Evolutionary conservation across 2,888 invertebrate species (phyloP).

Genomic region (Parasteatoda lunata): DNA sequence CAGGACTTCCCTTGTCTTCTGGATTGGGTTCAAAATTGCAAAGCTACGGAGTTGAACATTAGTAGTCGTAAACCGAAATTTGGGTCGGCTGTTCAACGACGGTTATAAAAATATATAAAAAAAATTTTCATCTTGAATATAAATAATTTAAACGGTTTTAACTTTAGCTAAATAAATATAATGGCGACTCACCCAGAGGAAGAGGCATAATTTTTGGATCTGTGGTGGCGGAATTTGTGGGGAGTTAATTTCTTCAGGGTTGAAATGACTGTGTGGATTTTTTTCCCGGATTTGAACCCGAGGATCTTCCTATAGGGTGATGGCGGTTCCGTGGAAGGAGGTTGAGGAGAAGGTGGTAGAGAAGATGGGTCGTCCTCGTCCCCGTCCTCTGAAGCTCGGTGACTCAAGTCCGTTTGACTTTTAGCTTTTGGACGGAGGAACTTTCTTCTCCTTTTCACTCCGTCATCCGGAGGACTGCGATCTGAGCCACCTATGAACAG

Average conservation of each 20-base stretch:
- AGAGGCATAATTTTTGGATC: slow-evolving; percentile 31
- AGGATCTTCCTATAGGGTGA: slow-evolving; percentile 56
- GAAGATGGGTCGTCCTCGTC: slow-evolving; percentile 31
- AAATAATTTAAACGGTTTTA: too few relatives aligned
- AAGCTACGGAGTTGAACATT: too few relatives aligned
- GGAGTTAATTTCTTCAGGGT: slow-evolving; percentile 67
- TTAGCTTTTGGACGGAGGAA: slow-evolving; percentile 54
- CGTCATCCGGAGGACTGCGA: slow-evolving; percentile 55
- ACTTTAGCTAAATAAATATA: too few relatives aligned
- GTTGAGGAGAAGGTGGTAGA: slow-evolving; percentile 12
- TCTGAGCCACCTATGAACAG: slow-evolving; percentile 44
- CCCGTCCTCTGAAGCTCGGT: slow-evolving; percentile 4
- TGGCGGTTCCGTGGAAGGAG: slow-evolving; percentile 27
- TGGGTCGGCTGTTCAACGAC: too few relatives aligned
- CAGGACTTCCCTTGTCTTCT: too few relatives aligned
- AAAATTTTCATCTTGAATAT: too few relatives aligned
- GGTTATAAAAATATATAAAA: too few relatives aligned
- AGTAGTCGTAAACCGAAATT: too few relatives aligned
- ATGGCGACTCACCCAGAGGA: slow-evolving; percentile 15
- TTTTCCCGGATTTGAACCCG: slow-evolving; percentile 61
- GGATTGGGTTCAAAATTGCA: too few relatives aligned
- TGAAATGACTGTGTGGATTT: slow-evolving; percentile 67
- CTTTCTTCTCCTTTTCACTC: slow-evolving; percentile 43
- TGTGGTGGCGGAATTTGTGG: slow-evolving; percentile 41
- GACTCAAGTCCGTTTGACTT: slow-evolving; percentile 58